Base-by-base conservation (phyloP, 1,140 invertebrate species). In the Pseudomyrmex sp. region DNA sequence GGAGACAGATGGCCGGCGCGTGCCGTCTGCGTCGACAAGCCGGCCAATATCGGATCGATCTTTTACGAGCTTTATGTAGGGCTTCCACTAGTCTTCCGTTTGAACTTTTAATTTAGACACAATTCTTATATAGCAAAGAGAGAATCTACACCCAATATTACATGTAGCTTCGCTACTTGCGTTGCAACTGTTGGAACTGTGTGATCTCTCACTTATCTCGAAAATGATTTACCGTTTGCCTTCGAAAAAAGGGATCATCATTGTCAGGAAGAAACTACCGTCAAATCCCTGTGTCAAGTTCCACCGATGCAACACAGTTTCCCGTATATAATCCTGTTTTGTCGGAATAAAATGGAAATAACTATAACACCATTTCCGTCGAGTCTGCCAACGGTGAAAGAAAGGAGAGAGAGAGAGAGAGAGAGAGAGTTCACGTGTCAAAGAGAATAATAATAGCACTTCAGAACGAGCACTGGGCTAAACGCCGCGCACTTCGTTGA, bases 1-100 rank as follows among this genome's bases (percentile, higher is more conserved):
- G 70, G 79, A 85, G 88, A 88, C 90, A 91, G 90, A 91, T 90
- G 90, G 88, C 66, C 84, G 35, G 76, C 82, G 88, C 86, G 90
- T 91, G 90, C 88, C 90, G 85, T 83, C 90, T 91, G 90, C 83
- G 65, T 62, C 70, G 70, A 91, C 89, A 91, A 82, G 87, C 77
- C 48, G 44, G 68, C 84, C 76, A 91, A 91, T 91, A 90, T 89
- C 65, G 35, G 74, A 79, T 12, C 54, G 26, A 44, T 59, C 58
- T 69, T 50, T 9, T 44, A 5, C 50, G 48, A 35, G 74, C 18
- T 70, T 83, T 26, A 15, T 35, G 3, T 63, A 61, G 18, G 23
- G 15, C 63, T 13, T 59, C 44, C 46, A 26, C 3, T 26, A 26
- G 18, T 46, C 48, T 58, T 23, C 44, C 18, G 10, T 26, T 65